Evolutionary conservation across 1,140 invertebrate species (phyloP).

Genomic region (Globodera ellingtonae): DNA sequence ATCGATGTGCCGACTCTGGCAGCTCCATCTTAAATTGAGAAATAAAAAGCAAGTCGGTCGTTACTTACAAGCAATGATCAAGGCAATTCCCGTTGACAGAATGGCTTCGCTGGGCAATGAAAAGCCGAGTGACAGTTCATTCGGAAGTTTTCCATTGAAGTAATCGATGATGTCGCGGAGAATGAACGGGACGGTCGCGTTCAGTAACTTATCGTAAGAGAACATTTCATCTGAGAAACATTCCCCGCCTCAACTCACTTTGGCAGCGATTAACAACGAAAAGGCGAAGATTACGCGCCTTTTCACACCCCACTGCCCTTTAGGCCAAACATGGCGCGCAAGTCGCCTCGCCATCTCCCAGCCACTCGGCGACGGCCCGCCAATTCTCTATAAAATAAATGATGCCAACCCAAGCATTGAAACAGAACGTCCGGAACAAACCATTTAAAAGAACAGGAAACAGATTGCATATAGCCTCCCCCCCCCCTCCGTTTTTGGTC

Average conservation of each 20-base stretch:
- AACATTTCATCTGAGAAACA: not conserved
- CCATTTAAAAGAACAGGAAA: too few relatives aligned
- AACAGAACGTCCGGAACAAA: too few relatives aligned
- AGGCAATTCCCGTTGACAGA: constrained; percentile 43
- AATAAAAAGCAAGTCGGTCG: constrained; percentile 14
- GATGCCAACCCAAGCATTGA: not conserved
- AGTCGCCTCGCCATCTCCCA: constrained; percentile 83
- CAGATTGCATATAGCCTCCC: too few relatives aligned
- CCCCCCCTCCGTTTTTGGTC: not conserved
- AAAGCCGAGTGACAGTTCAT: constrained; percentile 65
- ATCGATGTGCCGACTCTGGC: constrained; percentile 83
- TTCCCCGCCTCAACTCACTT: constrained; percentile 60
- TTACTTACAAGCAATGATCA: constrained; percentile 41
- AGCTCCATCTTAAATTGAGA: constrained; percentile 79
- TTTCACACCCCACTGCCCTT: constrained; percentile 79
- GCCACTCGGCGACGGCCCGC: constrained; percentile 63
- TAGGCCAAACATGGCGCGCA: constrained; percentile 92
- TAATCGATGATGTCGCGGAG: constrained; percentile 91
- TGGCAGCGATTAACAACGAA: constrained; percentile 68
- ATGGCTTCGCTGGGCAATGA: constrained; percentile 64
- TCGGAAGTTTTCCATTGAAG: constrained; percentile 72
- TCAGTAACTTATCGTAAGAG: constrained; percentile 76
- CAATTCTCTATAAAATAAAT: constrained; percentile 34
- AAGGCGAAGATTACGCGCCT: constrained; percentile 83
- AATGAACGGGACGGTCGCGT: constrained; percentile 91